Conservation (phyloP, 2,797 vertebrate genomes). For the Pipistrellus pipistrellus region DNA sequence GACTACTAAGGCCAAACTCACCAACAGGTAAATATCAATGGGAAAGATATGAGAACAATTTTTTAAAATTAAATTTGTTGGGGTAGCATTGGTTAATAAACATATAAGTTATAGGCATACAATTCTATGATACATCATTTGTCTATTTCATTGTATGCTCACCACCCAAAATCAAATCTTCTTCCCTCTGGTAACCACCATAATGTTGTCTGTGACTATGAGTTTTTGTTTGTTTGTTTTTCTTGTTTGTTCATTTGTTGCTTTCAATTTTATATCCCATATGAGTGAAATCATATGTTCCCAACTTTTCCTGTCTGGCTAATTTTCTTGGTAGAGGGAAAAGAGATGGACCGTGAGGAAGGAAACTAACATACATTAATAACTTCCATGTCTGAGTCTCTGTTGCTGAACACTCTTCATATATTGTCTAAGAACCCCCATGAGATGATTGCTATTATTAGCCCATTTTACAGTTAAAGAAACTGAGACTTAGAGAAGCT, state of each 20-base stretch:
- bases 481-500: conserved; percentile 19
- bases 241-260: neutral
- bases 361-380: neutral
- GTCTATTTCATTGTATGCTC: neutral
- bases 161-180: neutral
- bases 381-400: neutral
- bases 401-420: neutral
- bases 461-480: neutral
- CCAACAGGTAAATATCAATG: neutral
- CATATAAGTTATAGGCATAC: neutral
- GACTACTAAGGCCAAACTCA: neutral
- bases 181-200: neutral
- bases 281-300: neutral
- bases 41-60: neutral
- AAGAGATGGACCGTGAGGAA: neutral
- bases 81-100: neutral
- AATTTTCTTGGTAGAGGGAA: neutral
- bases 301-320: neutral
- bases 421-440: neutral
- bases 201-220: neutral
- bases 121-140: neutral
- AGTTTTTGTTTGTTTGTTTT: neutral
- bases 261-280: neutral
- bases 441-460: neutral
- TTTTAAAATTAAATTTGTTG: neutral